Base-by-base conservation (phyloP, 2,888 invertebrate species). In the Andrena marginata region DNA sequence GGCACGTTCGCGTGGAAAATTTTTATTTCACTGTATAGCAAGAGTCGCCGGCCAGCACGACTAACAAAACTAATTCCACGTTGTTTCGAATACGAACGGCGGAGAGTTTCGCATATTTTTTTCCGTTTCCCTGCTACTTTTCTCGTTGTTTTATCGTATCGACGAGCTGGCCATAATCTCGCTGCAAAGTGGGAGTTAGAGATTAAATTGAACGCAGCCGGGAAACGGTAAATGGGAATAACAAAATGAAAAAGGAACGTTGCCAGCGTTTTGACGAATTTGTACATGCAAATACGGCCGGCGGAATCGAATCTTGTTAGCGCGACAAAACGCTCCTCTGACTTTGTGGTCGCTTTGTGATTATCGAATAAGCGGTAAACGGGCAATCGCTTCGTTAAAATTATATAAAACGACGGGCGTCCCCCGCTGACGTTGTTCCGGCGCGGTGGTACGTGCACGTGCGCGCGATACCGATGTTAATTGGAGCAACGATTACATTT, bases 401-500 rank as follows among this genome's bases (percentile, higher is more conserved):
- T 77, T 65, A 70, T 65, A 80, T 65, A 77, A 80, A 80, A 80
- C 77, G 77, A 49, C 54, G 67, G 35, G n/a, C 26, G 13, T 54
- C 23, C 2, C 23, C 10, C 6, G 48, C 67, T 29, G 54, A 10
- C 49, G 49, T 31, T 23, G 42, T 42, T 42, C 42, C 35, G 26
- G 48, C 23, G 33, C 60, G 31, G 26, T n/a, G 8, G 20, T 7
- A 6, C 20, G 16, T n/a, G 2, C 35, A 35, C 48, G 49, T 8
- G 48, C 65, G 7, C 60, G 16, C 62, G 60, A 72, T 76, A 70
- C 70, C 59, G 69, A 70, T 64, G 79, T 79, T 79, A 79, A 79
- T 77, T 79, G 69, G 77, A 51, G 64, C 77, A 51, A 71, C 77
- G 77, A 80, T 77, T 77, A 80, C 79, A 80, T 80, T 77, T 77